Evolutionary conservation across 2,113 vertebrate species (phyloP), one percentile per base, ranked within the genome.

Genomic region (Zingel zingel): DNA sequence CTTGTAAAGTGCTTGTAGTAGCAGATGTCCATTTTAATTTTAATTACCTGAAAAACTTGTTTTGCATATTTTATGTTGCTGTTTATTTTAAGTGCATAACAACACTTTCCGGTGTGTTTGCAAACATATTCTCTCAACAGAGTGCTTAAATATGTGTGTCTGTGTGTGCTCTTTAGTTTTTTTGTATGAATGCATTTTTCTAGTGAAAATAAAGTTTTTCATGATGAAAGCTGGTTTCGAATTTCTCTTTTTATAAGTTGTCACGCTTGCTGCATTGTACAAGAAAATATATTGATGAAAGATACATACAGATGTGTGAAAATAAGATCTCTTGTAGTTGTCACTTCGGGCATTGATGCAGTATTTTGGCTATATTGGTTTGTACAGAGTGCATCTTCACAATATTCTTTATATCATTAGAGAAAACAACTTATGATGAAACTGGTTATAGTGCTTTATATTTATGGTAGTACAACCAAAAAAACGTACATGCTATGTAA

Each of bases 21-120:
- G 18, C 67, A 23, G 61, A 85, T 19, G 54, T 65, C 36, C 5
- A 45, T 85, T 81, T 85, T 67, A 53, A 33, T 85, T 74, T 47
- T n/a, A 63, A 84, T 72, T 69, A 82, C 27, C 12, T 67, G 39
- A 11, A 48, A 63, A 30, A 83, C 45, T 27, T 43, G 62, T 63
- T 83, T 69, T 27, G 30, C 27, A 76, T 83, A 61, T 61, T 81
- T 71, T 12, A 69, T n/a, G 43, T 57, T 43, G 3, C 25, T 18
- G 8, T 70, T 54, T 74, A 27, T 27, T 27, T 27, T 27, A 27
- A 27, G 2, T 27, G 27, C 64, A 75, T 4, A 74, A 45, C 18
- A 79, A 12, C 58, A 63, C 36, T 39, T 61, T 9, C 12, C 19
- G 7, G 6, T 45, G 9, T 69, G 51, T 73, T 47, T 54, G n/a